Evolutionary conservation across 2,888 invertebrate genomes (phyloP), one percentile per base, ranked within the genome.

Genomic region (Sycophila texana): DNA sequence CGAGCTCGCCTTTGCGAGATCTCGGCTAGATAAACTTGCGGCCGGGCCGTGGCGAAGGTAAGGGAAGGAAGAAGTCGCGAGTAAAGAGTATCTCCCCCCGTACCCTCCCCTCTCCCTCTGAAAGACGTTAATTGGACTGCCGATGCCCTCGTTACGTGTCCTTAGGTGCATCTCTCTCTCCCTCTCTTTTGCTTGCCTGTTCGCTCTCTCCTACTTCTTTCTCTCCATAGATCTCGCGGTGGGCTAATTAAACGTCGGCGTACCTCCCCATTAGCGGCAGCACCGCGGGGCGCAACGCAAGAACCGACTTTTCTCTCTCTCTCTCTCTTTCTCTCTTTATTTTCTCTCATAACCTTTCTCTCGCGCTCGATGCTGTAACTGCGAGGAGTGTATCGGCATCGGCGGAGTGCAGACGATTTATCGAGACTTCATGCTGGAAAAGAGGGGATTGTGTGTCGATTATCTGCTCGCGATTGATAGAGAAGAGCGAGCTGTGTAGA

Each of bases 181-280:
- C 74, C 63, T 63, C 74, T 26, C 76, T 57, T 68, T 58, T 55
- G 20, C 72, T 39, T 53, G 14, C 79, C 82, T 82, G 18, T 57
- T 26, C 39, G 26, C 30, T 39, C 22, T 14, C 57, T 68, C 20
- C 30, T 73, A 39, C 39, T 39, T 39, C 39, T 39, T 39, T 39
- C 61, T 74, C 76, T 84, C 83, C 85, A 85, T 86, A 84, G 85
- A 86, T 86, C 84, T 85, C 84, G 83, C 82, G 84, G 83, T 80
- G 82, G 84, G 84, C 86, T 86, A 86, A 86, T 86, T 86, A 86
- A 86, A 85, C 84, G 83, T 85, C 85, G 85, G 82, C 82, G 85
- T 85, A 84, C 84, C 85, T 84, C 84, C 84, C 87, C 83, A 86
- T 87, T 86, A 86, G 85, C 83, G 70, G 83, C 84, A 80, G 82